phyloP scores from a whole-genome alignment of 2,797 vertebrate species.

The Sebastes aleutianus region DNA sequence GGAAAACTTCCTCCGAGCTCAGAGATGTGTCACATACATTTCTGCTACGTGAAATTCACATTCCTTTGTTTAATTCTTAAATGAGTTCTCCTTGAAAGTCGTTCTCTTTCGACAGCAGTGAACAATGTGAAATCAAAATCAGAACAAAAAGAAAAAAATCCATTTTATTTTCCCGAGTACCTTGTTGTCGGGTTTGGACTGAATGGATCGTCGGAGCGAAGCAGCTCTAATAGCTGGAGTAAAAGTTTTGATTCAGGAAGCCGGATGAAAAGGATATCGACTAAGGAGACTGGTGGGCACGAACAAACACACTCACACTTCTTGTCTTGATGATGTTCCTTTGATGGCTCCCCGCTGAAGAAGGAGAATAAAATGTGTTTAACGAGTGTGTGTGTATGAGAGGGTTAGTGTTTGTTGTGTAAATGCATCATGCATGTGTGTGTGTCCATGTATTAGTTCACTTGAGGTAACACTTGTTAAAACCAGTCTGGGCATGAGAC shows the following conservation, averaged over 20 bases:
- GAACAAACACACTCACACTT: neutral
- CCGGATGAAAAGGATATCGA: slow-evolving; percentile 30
- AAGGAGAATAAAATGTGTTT: neutral
- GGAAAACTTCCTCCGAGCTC: neutral
- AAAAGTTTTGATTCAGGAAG: slow-evolving; percentile 18
- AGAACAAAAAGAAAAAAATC: neutral
- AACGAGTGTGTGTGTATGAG: neutral
- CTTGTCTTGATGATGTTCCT: neutral
- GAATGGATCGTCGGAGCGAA: slow-evolving; percentile 23
- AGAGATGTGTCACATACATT: neutral
- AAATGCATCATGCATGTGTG: neutral
- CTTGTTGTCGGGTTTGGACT: slow-evolving; percentile 12
- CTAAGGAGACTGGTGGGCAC: neutral
- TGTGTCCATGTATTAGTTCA: slow-evolving; percentile 27
- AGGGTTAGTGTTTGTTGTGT: neutral
- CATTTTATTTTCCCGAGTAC: neutral
- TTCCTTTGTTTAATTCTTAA: neutral
- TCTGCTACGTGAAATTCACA: neutral
- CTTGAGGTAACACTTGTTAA: slow-evolving; percentile 39
- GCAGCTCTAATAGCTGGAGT: neutral
- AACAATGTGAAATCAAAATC: slow-evolving; percentile 23
- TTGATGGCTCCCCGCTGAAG: neutral
- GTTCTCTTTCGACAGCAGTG: neutral
- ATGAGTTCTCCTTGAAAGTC: slow-evolving; percentile 1
- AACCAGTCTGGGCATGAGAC: slow-evolving; percentile 41